phyloP scores from a whole-genome alignment of 2,888 invertebrate species.

The Hedychridium roseum region DNA sequence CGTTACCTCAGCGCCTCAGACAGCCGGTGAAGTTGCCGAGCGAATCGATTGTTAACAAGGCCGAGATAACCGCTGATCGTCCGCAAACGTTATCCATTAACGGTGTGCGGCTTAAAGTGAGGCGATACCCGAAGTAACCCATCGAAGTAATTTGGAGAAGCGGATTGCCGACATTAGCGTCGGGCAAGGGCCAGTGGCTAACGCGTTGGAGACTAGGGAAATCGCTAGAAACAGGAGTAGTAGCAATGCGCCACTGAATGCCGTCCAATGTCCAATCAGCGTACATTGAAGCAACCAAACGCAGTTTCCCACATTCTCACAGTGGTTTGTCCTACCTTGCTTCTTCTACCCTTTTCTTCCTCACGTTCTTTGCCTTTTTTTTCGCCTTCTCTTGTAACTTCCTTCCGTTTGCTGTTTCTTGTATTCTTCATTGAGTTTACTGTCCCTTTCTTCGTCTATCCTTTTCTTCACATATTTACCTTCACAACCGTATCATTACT shows the following conservation, averaged over 20 bases:
- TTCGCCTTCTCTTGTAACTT: too few species aligned
- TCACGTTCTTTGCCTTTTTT: conserved; percentile 6
- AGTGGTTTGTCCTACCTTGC: conserved; percentile 7
- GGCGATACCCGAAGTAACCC: conserved; percentile 2
- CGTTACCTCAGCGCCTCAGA: background rate
- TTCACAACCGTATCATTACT: too few species aligned
- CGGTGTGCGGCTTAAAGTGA: conserved; percentile 3
- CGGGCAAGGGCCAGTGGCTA: background rate
- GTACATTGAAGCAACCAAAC: conserved; percentile 53
- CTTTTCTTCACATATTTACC: too few species aligned
- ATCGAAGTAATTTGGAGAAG: conserved; percentile 1
- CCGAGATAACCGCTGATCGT: background rate
- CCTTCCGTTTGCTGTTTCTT: too few species aligned
- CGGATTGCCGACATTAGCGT: background rate
- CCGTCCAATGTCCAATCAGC: conserved; percentile 57
- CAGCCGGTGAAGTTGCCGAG: background rate
- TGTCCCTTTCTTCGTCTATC: too few species aligned
- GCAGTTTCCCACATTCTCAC: too few species aligned
- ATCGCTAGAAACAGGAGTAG: conserved; percentile 32
- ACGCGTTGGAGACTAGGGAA: conserved; percentile 18
- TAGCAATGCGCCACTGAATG: conserved; percentile 32
- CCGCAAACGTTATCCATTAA: background rate
- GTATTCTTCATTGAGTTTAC: too few species aligned
- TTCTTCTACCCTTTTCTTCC: conserved; percentile 10
- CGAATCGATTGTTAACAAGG: too few species aligned